phyloP scores from a whole-genome alignment of 1,140 invertebrate species.

The Leptopilina boulardi region DNA sequence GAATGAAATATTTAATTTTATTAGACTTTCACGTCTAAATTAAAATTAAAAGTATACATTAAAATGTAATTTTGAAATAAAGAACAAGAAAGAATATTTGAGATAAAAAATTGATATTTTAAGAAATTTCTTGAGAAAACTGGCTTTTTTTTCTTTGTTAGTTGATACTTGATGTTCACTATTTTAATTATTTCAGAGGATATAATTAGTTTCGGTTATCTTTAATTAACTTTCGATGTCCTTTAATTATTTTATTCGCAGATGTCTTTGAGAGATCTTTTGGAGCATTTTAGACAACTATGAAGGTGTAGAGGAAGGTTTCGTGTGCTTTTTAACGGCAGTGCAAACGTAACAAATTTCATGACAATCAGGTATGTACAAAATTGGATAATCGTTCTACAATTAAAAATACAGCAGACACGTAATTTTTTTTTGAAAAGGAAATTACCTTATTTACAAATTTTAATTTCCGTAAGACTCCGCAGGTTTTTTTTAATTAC shows the following conservation, averaged over 20 bases:
- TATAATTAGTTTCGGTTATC: not conserved
- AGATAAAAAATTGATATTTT: no score
- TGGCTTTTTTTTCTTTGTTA: no score
- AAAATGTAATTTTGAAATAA: no score
- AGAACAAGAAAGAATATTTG: no score
- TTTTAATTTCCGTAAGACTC: no score
- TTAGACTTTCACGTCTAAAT: no score
- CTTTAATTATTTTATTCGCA: not conserved
- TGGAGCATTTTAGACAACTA: slow-evolving; percentile 3
- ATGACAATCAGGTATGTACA: slow-evolving; percentile 22
- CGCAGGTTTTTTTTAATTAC: no score
- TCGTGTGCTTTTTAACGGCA: slow-evolving; percentile 16
- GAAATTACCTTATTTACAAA: no score
- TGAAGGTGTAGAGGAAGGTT: slow-evolving; percentile 10
- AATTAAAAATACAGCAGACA: not conserved
- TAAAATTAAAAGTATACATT: no score
- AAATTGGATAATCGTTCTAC: slow-evolving; percentile 3
- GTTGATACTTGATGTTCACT: no score
- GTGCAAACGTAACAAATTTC: slow-evolving; percentile 24
- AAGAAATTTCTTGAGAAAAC: no score
- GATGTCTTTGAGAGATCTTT: slow-evolving; percentile 14
- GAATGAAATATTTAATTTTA: not conserved
- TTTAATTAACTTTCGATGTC: not conserved
- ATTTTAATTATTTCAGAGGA: not conserved
- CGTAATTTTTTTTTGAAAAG: not conserved